A percentile compares a stretch with the other conserved stretches of the same genome.
These are phyloP conservation scores for Caenorhabditis macrosperma DNA, from an alignment of 2,888 invertebrate species.

Conservation along the genomic window DNA sequence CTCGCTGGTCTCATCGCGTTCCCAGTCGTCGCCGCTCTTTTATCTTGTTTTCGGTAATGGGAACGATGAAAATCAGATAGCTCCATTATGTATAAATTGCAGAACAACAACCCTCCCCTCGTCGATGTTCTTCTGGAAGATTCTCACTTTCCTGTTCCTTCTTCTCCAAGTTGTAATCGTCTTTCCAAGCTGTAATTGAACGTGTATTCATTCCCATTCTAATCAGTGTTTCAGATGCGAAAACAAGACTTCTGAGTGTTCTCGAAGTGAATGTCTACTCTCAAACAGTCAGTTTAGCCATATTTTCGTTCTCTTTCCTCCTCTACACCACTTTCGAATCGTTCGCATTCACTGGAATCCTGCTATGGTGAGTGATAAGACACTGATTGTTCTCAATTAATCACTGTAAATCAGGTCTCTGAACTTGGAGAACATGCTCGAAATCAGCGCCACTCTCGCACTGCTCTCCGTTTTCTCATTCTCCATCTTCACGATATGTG, in stretches of 20 bases:
- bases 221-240: constrained; percentile 36
- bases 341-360: constrained; percentile 28
- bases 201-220: too few species aligned
- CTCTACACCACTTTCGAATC: constrained; percentile 27
- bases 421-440: constrained; percentile 23
- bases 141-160: constrained; percentile 33
- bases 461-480: constrained; percentile 40
- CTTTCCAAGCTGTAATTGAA: constrained; percentile 49
- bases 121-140: constrained; percentile 49
- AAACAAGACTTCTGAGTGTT: constrained; percentile 31
- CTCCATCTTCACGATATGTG: constrained; percentile 38
- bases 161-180: constrained; percentile 37
- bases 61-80: not conserved
- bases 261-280: constrained; percentile 33
- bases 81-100: too few species aligned
- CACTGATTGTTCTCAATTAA: not conserved
- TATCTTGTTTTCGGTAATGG: constrained; percentile 19
- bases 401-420: constrained; percentile 34
- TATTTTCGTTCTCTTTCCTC: constrained; percentile 21
- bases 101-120: constrained; percentile 31
- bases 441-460: constrained; percentile 11
- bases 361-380: constrained; percentile 6
- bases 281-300: constrained; percentile 13
- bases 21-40: constrained; percentile 16
- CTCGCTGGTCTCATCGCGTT: constrained; percentile 23